phyloP scores from a whole-genome alignment of 2,888 invertebrate species.

The Furcula furcula region DNA sequence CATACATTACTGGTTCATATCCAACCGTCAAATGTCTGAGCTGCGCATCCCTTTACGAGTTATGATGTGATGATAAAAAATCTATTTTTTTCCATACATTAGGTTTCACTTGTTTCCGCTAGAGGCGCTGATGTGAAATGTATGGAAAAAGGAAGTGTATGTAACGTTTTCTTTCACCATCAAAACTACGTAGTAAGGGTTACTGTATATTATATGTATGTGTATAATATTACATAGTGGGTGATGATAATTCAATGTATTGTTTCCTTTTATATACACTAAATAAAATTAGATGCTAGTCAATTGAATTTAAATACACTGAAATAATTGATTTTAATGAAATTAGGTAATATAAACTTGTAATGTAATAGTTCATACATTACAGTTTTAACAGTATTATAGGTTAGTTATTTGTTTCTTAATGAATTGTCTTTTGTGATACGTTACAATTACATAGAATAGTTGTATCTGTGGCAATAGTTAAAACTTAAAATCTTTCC shows the following conservation, averaged over 20 bases:
- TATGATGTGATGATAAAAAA: no score
- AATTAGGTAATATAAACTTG: slow-evolving; percentile 51
- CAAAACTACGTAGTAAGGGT: no score
- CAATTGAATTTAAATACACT: slow-evolving; percentile 70
- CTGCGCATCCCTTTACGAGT: no score
- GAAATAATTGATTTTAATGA: slow-evolving; percentile 59
- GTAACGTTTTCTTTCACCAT: no score
- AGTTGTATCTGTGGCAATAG: slow-evolving; percentile 39
- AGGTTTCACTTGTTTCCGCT: no score
- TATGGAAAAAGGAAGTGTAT: no score
- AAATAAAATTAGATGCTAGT: slow-evolving; percentile 69
- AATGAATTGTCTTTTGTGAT: slow-evolving; percentile 67
- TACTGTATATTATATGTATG: no score
- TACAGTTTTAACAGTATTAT: slow-evolving; percentile 75
- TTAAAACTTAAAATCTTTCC: slow-evolving; percentile 22
- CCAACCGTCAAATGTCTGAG: no score
- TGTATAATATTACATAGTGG: no score
- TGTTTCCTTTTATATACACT: background rate
- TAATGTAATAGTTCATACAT: slow-evolving; percentile 58
- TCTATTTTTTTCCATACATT: no score
- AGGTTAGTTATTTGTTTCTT: slow-evolving; percentile 71
- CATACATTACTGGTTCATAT: no score
- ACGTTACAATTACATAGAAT: slow-evolving; percentile 49
- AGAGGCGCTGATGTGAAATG: no score
- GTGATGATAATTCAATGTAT: background rate